Evolutionary conservation across 1,140 invertebrate species (phyloP).

Genomic region (Luehdorfia chinensis): DNA sequence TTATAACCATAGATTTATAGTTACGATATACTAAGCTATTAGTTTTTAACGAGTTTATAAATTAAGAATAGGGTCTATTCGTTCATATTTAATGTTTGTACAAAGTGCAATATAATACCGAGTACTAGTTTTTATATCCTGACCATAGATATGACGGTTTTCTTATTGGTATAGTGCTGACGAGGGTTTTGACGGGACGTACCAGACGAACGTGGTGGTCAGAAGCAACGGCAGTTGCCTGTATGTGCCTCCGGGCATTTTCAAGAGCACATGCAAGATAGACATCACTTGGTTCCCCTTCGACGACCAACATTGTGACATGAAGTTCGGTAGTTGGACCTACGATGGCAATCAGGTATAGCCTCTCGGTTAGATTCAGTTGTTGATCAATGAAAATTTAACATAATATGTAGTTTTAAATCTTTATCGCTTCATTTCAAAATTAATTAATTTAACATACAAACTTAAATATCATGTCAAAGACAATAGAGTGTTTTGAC

Average conservation of each 20-base stretch:
- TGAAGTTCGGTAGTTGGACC: conserved; percentile 98
- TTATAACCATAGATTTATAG: no score
- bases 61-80: no score
- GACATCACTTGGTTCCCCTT: conserved; percentile 99
- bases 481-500: no score
- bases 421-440: no score
- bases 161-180: conserved; percentile 87
- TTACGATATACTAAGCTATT: no score
- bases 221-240: conserved; percentile 95
- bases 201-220: conserved; percentile 98
- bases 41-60: no score
- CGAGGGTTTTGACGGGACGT: conserved; percentile 98
- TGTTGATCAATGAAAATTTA: not conserved
- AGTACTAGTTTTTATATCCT: no score
- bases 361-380: conserved; percentile 12
- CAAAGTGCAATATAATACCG: no score
- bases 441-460: no score
- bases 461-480: no score
- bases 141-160: conserved; percentile 13
- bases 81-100: no score
- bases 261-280: conserved; percentile 99
- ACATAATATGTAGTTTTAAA: not conserved
- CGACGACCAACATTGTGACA: conserved; percentile 97
- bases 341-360: conserved; percentile 94
- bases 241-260: conserved; percentile 98